These are phyloP conservation scores for Plectrocnemia conspersa DNA, from an alignment of 1,140 invertebrate genomes.

Conservation along the genomic window DNA sequence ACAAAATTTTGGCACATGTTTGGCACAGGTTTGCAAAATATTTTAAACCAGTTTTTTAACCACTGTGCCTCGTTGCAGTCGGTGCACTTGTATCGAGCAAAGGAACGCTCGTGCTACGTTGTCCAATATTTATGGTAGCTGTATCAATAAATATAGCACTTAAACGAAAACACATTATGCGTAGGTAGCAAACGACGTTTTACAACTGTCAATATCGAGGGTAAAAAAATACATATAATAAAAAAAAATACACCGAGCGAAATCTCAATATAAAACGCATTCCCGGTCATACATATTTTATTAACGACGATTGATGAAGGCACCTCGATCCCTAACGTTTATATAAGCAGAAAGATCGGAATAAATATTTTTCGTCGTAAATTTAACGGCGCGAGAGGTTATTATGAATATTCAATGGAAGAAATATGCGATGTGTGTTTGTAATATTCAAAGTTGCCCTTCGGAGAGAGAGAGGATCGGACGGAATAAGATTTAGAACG, in stretches of 20 bases:
- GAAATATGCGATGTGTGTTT: too few relatives aligned
- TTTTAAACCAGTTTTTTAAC: not conserved
- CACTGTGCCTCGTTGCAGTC: not conserved
- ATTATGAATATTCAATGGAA: too few relatives aligned
- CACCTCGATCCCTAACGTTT: too few relatives aligned
- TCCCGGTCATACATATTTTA: constrained; percentile 2
- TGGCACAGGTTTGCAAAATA: not conserved
- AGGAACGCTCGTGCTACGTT: not conserved
- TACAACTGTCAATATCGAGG: constrained; percentile 29
- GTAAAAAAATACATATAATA: too few relatives aligned
- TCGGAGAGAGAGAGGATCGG: too few relatives aligned
- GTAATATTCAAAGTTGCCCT: too few relatives aligned
- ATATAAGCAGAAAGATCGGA: too few relatives aligned
- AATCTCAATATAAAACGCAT: constrained; percentile 21
- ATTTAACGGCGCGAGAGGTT: too few relatives aligned
- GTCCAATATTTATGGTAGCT: constrained; percentile 25
- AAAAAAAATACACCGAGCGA: too few relatives aligned
- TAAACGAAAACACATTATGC: constrained; percentile 24
- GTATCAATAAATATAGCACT: constrained; percentile 26
- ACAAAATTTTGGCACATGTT: not conserved
- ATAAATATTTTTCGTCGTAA: too few relatives aligned
- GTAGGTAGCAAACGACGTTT: constrained; percentile 27
- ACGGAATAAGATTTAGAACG: too few relatives aligned
- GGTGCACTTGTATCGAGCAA: not conserved
- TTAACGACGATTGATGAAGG: not conserved